Evolutionary conservation across 2,797 vertebrate species (phyloP).

Genomic region (Gadopsis marmoratus): DNA sequence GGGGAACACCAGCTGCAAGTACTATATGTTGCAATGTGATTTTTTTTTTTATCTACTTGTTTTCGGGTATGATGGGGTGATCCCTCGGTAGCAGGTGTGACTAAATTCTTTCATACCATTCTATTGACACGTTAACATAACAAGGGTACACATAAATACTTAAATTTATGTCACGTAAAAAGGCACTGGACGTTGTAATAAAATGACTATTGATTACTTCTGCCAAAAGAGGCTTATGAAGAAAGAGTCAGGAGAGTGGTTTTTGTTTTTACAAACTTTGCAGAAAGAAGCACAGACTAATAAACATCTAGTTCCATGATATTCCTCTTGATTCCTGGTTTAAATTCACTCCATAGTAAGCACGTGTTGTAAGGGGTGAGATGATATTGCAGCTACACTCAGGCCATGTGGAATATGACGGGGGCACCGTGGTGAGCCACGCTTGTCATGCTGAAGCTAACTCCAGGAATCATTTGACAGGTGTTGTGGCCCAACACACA

Average conservation of each 20-base stretch:
- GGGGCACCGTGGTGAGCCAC: slow-evolving; percentile 58
- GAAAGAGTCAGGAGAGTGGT: neutral
- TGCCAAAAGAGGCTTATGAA: slow-evolving; percentile 10
- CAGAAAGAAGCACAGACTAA: slow-evolving; percentile 44
- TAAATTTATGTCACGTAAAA: neutral
- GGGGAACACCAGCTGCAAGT: neutral
- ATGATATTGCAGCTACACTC: slow-evolving; percentile 38
- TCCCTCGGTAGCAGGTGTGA: neutral
- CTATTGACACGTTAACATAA: neutral
- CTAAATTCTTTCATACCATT: neutral
- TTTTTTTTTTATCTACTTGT: neutral
- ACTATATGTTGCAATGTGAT: neutral
- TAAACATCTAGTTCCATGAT: slow-evolving; percentile 43
- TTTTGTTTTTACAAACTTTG: slow-evolving; percentile 14
- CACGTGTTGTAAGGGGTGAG: slow-evolving; percentile 49
- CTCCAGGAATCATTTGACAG: slow-evolving; percentile 84
- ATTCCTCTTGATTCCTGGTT: slow-evolving; percentile 32
- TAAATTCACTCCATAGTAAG: slow-evolving; percentile 32
- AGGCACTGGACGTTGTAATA: neutral
- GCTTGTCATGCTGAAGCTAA: slow-evolving; percentile 79
- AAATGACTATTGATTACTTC: neutral
- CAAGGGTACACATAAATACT: neutral
- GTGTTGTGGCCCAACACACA: slow-evolving; percentile 78
- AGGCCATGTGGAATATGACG: slow-evolving; percentile 62
- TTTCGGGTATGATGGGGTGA: neutral